Conservation (phyloP, 2,113 vertebrate genomes). For the Sigmodon hispidus region DNA sequence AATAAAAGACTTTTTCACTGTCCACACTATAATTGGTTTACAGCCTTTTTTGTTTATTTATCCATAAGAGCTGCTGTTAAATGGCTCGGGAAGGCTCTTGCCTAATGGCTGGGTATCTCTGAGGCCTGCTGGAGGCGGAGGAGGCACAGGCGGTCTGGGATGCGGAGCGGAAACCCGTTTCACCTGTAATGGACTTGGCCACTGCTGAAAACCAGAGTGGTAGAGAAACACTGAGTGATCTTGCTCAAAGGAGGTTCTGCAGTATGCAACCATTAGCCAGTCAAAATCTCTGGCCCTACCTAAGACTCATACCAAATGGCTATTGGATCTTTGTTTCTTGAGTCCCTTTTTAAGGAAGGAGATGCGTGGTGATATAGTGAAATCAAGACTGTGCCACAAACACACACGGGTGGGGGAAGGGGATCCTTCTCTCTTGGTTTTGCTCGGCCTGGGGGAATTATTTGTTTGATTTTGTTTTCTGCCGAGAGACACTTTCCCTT, state of each 20-base stretch:
- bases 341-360: not conserved
- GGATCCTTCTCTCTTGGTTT: not conserved
- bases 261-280: not conserved
- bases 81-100: slow-evolving; percentile 91
- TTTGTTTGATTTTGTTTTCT: slow-evolving; percentile 46
- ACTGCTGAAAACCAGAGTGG: not conserved
- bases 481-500: slow-evolving; percentile 70
- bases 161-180: slow-evolving; percentile 80
- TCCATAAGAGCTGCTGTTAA: slow-evolving; percentile 93
- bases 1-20: slow-evolving; percentile 94
- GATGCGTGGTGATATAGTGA: not conserved
- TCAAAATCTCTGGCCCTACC: not conserved
- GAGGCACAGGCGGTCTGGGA: slow-evolving; percentile 55
- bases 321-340: not conserved
- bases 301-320: not conserved
- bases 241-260: not conserved
- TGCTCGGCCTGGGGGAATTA: not conserved
- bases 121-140: slow-evolving; percentile 61
- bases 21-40: slow-evolving; percentile 94
- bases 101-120: slow-evolving; percentile 93
- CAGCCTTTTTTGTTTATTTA: slow-evolving; percentile 92
- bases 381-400: not conserved
- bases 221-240: not conserved
- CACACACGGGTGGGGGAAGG: not conserved
- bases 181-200: slow-evolving; percentile 80